Base-by-base conservation (phyloP, 2,797 vertebrate species). In the Eulemur mongoz region DNA sequence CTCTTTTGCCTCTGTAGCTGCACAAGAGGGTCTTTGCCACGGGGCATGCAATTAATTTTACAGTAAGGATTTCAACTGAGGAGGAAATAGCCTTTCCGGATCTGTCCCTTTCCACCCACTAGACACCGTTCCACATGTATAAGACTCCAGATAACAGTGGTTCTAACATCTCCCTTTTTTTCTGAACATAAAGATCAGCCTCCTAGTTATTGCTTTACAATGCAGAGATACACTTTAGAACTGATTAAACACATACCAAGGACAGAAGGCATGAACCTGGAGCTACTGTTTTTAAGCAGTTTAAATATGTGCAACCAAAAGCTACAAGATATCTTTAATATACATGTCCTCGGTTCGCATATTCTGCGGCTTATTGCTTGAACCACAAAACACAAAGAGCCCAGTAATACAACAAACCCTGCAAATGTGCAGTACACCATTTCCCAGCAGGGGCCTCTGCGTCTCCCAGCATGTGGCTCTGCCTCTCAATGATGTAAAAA, bases 271-370 rank as follows among this genome's bases (percentile, higher is more conserved):
- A 38, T 65, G 40, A 95, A 83, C 63, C 79, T 30, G 54, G 45
- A 94, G 63, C 83, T 59, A n/a, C 38, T 84, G n/a, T 80, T 93
- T 87, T 57, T 93, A 95, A 94, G 61, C 89, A 63, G 43, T 95
- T 97, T 92, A 95, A 96, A 92, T 89, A 76, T 76, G 89, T 84
- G 69, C 82, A 69, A 54, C 79, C 93, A 17, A 91, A 91, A 91
- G 67, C 65, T 89, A 84, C 54, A 48, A 57, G 85, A 43, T 63
- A 38, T 52, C 85, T 84, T 87, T 79, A 87, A 91, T 78, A 87
- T 23, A 91, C 72, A 76, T 89, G 81, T 73, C 79, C 79, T 95
- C 48, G 0, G 94, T 93, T 91, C 86, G 45, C 89, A 91, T 30
- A 63, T 73, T 93, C 86, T 50, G 69, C 81, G 6, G 67, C 90